Conservation (phyloP, 2,113 vertebrate genomes). For the Malurus cyaneus region DNA sequence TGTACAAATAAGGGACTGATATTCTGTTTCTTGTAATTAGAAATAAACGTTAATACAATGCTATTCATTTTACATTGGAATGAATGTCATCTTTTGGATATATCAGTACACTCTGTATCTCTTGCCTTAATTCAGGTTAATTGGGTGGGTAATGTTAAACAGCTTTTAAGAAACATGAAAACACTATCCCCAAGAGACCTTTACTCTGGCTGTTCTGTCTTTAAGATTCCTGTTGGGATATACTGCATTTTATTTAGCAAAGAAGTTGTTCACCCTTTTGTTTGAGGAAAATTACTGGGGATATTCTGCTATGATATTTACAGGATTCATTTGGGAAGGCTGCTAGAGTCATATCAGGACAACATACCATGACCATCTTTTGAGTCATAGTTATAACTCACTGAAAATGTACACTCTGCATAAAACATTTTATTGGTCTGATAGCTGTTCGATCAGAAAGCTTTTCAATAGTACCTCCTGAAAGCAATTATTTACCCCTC, state of each 20-base stretch:
- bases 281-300: neutral
- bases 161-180: neutral
- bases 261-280: neutral
- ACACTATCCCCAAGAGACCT: neutral
- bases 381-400: neutral
- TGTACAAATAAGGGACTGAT: constrained; percentile 98
- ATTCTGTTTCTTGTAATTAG: constrained; percentile 97
- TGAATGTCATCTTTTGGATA: constrained; percentile 44
- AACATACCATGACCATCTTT: neutral
- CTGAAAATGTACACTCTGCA: neutral
- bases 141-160: neutral
- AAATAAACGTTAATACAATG: constrained; percentile 96
- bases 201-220: neutral
- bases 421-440: neutral
- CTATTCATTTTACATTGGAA: constrained; percentile 75
- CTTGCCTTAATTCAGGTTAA: neutral
- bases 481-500: neutral
- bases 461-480: neutral
- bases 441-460: neutral
- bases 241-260: neutral
- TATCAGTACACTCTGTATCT: neutral
- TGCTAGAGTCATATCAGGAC: neutral
- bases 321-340: neutral
- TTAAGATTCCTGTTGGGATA: neutral
- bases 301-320: neutral